Conservation (phyloP, 2,888 invertebrate genomes). For the Patella depressa region DNA sequence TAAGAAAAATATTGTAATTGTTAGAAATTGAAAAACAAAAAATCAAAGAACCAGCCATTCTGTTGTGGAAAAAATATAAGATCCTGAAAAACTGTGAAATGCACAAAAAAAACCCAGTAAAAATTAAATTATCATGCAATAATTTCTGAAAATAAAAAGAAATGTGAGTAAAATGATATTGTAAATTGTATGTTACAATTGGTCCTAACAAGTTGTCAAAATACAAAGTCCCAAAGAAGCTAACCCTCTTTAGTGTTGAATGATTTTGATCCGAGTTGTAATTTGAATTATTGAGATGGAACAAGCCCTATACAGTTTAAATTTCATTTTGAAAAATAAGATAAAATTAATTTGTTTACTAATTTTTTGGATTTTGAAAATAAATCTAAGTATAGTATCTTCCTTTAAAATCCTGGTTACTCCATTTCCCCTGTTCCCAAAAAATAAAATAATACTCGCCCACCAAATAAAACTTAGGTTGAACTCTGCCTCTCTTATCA, state of each 20-base stretch:
- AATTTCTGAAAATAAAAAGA: not conserved
- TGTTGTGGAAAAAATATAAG: constrained; percentile 18
- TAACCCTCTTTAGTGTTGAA: too few species aligned
- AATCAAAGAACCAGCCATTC: constrained; percentile 18
- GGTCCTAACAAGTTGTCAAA: too few species aligned
- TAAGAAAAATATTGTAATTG: too few species aligned
- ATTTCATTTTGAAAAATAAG: not conserved
- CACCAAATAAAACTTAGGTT: too few species aligned
- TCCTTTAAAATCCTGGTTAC: too few species aligned
- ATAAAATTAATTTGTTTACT: constrained; percentile 21
- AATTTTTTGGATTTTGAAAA: not conserved
- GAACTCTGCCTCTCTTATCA: too few species aligned
- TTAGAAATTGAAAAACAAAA: not conserved
- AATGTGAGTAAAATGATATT: constrained; percentile 11
- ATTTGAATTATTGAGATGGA: too few species aligned
- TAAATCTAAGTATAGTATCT: too few species aligned
- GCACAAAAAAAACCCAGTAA: constrained; percentile 24
- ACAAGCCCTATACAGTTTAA: too few species aligned
- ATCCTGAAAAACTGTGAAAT: constrained; percentile 17
- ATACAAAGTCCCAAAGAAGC: too few species aligned
- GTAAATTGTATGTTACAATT: constrained; percentile 1
- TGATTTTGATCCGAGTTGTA: too few species aligned
- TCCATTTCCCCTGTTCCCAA: too few species aligned
- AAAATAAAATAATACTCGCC: constrained; percentile 8
- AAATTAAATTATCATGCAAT: not conserved